phyloP scores from a whole-genome alignment of 2,797 vertebrate species.

The Syngnathus acus region DNA sequence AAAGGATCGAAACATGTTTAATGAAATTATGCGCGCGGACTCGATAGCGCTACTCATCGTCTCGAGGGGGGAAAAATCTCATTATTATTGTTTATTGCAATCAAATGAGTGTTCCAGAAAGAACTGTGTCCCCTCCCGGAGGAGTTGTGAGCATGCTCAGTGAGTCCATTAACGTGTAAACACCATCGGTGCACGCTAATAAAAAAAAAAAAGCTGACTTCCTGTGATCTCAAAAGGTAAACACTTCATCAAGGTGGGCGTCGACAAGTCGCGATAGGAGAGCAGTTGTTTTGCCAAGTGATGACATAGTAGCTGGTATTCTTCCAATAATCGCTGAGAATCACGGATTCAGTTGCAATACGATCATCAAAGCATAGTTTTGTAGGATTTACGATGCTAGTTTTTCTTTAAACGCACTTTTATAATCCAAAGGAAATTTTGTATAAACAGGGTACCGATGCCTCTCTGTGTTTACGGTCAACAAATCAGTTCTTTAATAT shows the following conservation, averaged over 20 bases:
- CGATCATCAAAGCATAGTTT: no score
- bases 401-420: no score
- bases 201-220: slow-evolving; percentile 6
- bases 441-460: no score
- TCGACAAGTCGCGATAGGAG: not conserved
- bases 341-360: no score
- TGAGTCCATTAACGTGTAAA: slow-evolving; percentile 31
- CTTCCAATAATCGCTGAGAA: no score
- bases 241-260: not conserved
- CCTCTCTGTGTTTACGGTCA: no score
- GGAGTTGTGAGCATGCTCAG: slow-evolving; percentile 46
- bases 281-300: no score
- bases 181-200: slow-evolving; percentile 10
- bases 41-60: not conserved
- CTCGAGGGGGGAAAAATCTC: not conserved
- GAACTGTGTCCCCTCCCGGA: slow-evolving; percentile 32
- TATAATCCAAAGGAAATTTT: no score
- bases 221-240: slow-evolving; percentile 15
- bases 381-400: no score
- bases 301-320: no score
- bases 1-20: not conserved
- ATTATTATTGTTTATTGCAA: not conserved
- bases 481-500: no score
- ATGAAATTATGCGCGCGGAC: not conserved
- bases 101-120: slow-evolving; percentile 35